phyloP scores from a whole-genome alignment of 2,113 vertebrate genomes.

The Pseudolaguvia tuberculata region DNA sequence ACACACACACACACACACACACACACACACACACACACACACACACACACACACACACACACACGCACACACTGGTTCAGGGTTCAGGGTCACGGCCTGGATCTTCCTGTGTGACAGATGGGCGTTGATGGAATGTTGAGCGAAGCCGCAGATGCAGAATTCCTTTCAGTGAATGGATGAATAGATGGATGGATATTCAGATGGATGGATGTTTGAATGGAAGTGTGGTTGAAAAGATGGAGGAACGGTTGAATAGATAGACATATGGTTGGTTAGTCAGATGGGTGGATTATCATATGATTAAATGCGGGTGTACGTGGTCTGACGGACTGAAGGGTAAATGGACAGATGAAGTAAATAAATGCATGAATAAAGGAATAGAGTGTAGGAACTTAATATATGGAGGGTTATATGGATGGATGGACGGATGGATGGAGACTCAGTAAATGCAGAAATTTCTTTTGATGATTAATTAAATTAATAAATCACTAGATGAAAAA shows the following conservation, averaged over 20 bases:
- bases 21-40: background rate
- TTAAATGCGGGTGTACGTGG: background rate
- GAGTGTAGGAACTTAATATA: background rate
- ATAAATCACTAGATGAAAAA: background rate
- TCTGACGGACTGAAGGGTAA: too few relatives aligned
- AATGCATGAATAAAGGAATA: background rate
- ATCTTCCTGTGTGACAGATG: slow-evolving; percentile 30
- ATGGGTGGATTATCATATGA: background rate
- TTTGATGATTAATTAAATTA: background rate
- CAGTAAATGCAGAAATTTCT: background rate
- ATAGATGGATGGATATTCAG: background rate
- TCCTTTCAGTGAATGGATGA: slow-evolving; percentile 9
- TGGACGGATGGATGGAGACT: background rate
- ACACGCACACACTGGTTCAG: background rate
- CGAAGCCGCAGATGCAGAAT: background rate
- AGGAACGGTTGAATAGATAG: background rate
- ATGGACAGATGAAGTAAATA: background rate
- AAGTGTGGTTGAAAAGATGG: background rate
- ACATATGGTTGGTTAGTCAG: background rate
- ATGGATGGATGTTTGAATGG: background rate
- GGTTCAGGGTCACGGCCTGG: slow-evolving; percentile 19
- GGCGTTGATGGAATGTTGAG: slow-evolving; percentile 18
- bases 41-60: background rate
- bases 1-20: background rate
- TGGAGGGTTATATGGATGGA: background rate